phyloP scores from a whole-genome alignment of 2,113 vertebrate species.

The Athene noctua region DNA sequence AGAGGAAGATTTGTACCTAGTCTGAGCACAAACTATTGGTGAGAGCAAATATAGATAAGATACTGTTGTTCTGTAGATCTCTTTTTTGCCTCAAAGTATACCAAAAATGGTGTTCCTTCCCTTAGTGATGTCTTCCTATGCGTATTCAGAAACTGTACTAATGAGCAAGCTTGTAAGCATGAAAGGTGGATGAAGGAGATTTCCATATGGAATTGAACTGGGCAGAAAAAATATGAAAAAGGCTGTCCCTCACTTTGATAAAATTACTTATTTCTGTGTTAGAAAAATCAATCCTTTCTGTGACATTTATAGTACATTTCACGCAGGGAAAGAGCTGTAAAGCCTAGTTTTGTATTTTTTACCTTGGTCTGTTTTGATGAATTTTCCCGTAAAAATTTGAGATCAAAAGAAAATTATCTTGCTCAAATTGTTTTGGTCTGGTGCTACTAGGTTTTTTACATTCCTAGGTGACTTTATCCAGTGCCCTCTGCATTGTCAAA shows the following conservation, averaged over 20 bases:
- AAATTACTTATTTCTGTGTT: background rate
- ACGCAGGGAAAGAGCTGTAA: background rate
- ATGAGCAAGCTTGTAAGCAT: background rate
- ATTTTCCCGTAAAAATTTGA: background rate
- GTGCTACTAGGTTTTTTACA: background rate
- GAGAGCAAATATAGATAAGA: background rate
- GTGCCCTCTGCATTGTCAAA: background rate
- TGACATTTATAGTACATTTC: background rate
- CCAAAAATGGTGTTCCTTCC: background rate
- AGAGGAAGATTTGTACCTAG: background rate
- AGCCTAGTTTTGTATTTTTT: background rate
- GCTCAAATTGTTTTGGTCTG: background rate
- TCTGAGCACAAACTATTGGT: background rate
- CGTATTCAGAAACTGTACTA: background rate
- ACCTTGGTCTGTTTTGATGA: background rate
- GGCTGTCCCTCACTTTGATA: background rate
- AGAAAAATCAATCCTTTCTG: background rate
- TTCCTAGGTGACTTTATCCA: background rate
- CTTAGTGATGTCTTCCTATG: background rate
- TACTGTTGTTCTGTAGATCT: background rate
- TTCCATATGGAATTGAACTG: background rate
- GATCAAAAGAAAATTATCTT: background rate
- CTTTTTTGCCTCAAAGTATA: background rate
- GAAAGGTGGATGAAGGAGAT: background rate
- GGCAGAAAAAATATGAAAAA: background rate